Evolutionary conservation across 2,113 vertebrate genomes (phyloP).

Genomic region (Tragulus kanchil): DNA sequence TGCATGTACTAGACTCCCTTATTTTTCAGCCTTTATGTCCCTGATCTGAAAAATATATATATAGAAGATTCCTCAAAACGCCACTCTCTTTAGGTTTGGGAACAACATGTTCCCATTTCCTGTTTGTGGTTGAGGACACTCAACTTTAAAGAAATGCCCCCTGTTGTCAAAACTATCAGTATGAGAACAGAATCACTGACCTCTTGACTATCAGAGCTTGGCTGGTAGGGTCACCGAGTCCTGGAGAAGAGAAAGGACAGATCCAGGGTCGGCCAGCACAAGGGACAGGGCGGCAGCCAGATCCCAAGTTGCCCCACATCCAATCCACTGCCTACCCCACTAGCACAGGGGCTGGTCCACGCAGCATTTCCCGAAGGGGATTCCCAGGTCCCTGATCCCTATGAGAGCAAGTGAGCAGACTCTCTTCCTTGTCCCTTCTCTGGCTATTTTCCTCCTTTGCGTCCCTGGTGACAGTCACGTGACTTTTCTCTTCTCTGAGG

Average conservation of each 20-base stretch:
- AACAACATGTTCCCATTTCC: not conserved
- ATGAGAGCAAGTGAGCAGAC: not conserved
- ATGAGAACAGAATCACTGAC: not conserved
- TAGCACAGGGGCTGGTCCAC: not conserved
- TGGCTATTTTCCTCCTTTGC: not conserved
- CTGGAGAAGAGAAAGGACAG: not conserved
- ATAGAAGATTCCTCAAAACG: not conserved
- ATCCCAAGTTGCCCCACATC: not conserved
- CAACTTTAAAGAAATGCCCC: not conserved
- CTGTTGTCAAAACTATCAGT: not conserved
- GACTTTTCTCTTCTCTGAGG: constrained; percentile 63
- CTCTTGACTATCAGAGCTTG: not conserved
- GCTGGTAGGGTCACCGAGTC: too few species aligned
- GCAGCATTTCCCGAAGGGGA: not conserved
- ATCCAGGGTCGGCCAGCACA: not conserved
- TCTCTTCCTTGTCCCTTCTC: not conserved
- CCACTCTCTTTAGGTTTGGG: not conserved
- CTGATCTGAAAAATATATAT: not conserved
- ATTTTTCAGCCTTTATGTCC: not conserved
- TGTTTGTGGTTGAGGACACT: not conserved
- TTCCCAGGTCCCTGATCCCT: not conserved
- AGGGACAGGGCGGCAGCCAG: not conserved
- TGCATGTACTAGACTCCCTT: not conserved
- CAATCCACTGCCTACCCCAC: not conserved
- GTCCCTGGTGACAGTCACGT: not conserved